Base-by-base conservation (phyloP, 2,888 invertebrate genomes). In the Beris chalybata region DNA sequence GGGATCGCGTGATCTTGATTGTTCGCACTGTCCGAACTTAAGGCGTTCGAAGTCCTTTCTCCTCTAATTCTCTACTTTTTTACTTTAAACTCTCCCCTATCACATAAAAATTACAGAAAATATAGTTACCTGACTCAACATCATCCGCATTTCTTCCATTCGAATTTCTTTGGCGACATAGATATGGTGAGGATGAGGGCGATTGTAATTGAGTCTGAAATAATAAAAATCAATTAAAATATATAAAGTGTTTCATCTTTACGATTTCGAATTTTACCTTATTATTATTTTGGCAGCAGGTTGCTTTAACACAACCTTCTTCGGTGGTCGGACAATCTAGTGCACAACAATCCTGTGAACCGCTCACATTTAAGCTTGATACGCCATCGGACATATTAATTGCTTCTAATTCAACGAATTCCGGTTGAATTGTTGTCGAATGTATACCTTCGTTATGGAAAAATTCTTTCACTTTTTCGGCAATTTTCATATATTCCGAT, bases 361-460 rank as follows among this genome's bases (percentile, higher is more conserved):
- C 82, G 82, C 73, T 83, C 83, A 80, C 82, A 82, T 80, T 78
- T 22, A 81, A 74, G 73, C 81, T 74, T 72, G 83, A 78, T 70
- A 81, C 75, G 74, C 83, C 74, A 74, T 81, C 81, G 7, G 79
- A 79, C 74, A 80, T 76, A 63, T 78, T 79, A 61, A 76, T 76
- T 68, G 84, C 77, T 54, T 86, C 88, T 74, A 92, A 85, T 78
- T 97, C 96, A 59, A 94, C 90, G 80, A 97, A 97, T 82, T 98
- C 98, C 0, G 97, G 97, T 78, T 98, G 97, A 77, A 98, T 97
- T 38, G 98, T 98, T 29, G 97, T 97, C 50, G 97, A 97, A 81
- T 98, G 98, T 73, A 98, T 97, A 58, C 97, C 97, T 81, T 97
- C 96, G 77, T 97, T 93, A 81, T 98, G 98, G 82, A 98, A 97